Conservation (phyloP, 30 jellyfish, hydroid and myxozoan species). For the Hydra vulgaris region DNA sequence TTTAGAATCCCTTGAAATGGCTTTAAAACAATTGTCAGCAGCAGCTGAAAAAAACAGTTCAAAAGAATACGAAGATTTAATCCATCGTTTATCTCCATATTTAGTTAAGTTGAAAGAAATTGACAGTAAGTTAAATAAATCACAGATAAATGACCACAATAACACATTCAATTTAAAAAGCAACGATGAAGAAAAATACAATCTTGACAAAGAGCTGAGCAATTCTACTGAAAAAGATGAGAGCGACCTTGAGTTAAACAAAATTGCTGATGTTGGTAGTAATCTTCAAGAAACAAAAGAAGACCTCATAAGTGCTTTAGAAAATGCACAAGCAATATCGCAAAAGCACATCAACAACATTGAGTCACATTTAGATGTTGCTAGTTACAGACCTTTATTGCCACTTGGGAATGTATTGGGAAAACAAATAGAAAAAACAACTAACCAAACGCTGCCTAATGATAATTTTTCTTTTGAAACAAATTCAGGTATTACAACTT, state of each 20-base stretch:
- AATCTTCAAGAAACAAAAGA: background rate
- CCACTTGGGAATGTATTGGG: background rate
- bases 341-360: background rate
- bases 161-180: background rate
- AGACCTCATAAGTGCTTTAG: constrained; percentile 1
- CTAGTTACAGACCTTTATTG: background rate
- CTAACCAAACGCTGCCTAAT: background rate
- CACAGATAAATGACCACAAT: background rate
- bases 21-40: background rate
- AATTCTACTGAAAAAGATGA: background rate
- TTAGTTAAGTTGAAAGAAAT: background rate
- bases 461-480: background rate
- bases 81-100: background rate
- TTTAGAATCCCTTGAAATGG: background rate
- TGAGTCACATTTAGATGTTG: background rate
- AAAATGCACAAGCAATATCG: constrained; percentile 1
- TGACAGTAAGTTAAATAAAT: background rate
- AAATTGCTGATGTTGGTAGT: background rate
- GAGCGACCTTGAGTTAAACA: background rate
- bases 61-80: constrained; percentile 8
- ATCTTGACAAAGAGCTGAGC: background rate
- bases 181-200: background rate
- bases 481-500: background rate
- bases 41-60: background rate
- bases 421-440: background rate